Evolutionary conservation across 1,140 invertebrate species (phyloP).

Genomic region (Akabosia matsudoensis): DNA sequence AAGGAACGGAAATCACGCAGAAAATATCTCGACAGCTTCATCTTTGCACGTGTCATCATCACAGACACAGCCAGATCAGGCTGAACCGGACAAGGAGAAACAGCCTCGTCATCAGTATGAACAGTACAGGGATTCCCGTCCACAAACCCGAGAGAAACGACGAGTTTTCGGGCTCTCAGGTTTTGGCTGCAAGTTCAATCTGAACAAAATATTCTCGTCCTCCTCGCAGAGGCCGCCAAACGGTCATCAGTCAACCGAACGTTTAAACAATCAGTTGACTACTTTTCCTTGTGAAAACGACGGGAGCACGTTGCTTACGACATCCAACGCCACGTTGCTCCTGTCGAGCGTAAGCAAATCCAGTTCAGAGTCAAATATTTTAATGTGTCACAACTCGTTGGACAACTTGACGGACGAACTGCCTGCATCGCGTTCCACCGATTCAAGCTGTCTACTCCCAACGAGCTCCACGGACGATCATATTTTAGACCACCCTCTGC

Average conservation of each 20-base stretch:
- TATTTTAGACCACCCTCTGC: not conserved
- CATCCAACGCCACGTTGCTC: too few species aligned
- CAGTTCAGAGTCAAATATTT: slow-evolving; percentile 46
- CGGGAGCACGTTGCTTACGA: not conserved
- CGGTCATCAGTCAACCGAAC: not conserved
- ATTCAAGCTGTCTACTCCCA: slow-evolving; percentile 38
- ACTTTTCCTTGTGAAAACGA: not conserved
- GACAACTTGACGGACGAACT: slow-evolving; percentile 39
- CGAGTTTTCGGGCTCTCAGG: slow-evolving; percentile 1
- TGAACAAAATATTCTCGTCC: slow-evolving; percentile 14
- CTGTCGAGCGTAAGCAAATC: slow-evolving; percentile 33
- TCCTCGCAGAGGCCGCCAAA: not conserved
- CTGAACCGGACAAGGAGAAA: not conserved
- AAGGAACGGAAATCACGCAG: not conserved
- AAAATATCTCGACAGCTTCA: slow-evolving; percentile 5
- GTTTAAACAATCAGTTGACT: slow-evolving; percentile 1
- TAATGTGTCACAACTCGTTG: slow-evolving; percentile 44
- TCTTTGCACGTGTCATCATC: not conserved
- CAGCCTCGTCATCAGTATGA: not conserved
- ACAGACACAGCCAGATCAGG: not conserved
- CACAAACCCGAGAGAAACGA: not conserved
- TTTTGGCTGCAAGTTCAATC: slow-evolving; percentile 1
- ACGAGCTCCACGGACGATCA: slow-evolving; percentile 11
- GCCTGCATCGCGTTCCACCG: slow-evolving; percentile 38
- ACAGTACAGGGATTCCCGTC: not conserved